phyloP scores from a whole-genome alignment of 2,888 invertebrate genomes.

The Lingula anatina region DNA sequence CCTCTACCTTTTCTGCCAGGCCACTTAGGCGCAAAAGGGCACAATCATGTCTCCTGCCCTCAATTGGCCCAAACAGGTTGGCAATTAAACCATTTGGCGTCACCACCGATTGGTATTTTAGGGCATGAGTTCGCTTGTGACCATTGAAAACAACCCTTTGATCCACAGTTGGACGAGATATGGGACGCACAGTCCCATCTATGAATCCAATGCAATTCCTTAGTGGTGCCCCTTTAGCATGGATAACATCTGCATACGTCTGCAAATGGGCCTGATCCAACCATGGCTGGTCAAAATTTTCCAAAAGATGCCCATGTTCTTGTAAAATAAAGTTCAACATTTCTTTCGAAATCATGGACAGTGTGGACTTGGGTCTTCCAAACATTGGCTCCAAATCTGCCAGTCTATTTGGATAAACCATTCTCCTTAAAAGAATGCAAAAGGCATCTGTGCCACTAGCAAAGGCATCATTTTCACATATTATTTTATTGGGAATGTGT shows the following conservation, averaged over 20 bases:
- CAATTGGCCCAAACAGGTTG: background rate
- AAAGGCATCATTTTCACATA: too few relatives aligned
- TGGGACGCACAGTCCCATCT: constrained; percentile 12
- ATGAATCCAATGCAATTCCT: constrained; percentile 9
- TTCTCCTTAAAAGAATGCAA: too few relatives aligned
- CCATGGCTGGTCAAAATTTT: background rate
- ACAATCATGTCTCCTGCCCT: background rate
- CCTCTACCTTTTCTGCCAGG: constrained; percentile 4
- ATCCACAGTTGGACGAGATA: constrained; percentile 6
- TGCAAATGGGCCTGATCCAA: background rate
- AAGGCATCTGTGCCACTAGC: too few relatives aligned
- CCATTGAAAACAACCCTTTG: background rate
- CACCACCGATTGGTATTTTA: background rate
- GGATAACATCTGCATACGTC: constrained; percentile 2
- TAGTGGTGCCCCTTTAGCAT: constrained; percentile 2
- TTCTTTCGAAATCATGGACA: too few relatives aligned
- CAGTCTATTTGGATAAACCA: too few relatives aligned
- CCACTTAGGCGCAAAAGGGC: background rate
- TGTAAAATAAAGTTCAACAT: too few relatives aligned
- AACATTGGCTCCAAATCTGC: too few relatives aligned
- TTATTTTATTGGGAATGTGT: too few relatives aligned
- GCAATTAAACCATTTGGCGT: background rate
- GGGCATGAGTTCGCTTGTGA: background rate
- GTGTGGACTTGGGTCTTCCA: too few relatives aligned
- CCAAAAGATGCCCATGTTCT: background rate